Conservation (phyloP, 2,888 invertebrate species). For the Craniophora ligustri region DNA sequence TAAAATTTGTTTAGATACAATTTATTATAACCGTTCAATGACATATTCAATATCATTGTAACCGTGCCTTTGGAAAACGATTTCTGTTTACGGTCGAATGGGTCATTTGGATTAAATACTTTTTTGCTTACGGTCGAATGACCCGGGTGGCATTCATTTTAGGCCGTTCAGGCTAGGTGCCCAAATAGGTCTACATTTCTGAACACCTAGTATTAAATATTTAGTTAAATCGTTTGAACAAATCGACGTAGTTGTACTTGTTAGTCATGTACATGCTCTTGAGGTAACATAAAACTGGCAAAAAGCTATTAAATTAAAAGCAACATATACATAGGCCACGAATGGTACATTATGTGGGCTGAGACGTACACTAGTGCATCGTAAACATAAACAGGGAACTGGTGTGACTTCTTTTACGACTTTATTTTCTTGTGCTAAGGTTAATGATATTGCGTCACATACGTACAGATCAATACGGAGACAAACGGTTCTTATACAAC, state of each 20-base stretch:
- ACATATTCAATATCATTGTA: too few species aligned
- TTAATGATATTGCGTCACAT: conserved; percentile 43
- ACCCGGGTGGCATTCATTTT: too few species aligned
- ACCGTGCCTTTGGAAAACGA: too few species aligned
- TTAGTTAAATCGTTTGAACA: conserved; percentile 19
- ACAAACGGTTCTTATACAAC: conserved; percentile 18
- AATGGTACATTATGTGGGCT: conserved; percentile 52
- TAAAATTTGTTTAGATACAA: too few species aligned
- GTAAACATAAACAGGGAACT: conserved; percentile 53
- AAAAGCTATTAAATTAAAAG: conserved; percentile 59
- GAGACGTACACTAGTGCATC: conserved; percentile 40
- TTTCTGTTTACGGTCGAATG: too few species aligned
- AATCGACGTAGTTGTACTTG: conserved; percentile 25
- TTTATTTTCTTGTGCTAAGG: conserved; percentile 54
- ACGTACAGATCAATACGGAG: conserved; percentile 33
- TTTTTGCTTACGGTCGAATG: too few species aligned
- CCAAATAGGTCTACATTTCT: conserved; percentile 4
- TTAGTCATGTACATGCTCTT: conserved; percentile 52
- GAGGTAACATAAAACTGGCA: conserved; percentile 56
- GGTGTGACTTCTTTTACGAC: conserved; percentile 56
- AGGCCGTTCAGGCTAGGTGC: too few species aligned
- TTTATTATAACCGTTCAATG: too few species aligned
- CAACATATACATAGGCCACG: conserved; percentile 51
- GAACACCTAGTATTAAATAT: conserved; percentile 1
- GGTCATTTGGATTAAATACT: too few species aligned